Evolutionary conservation across 2,113 vertebrate species (phyloP).

Genomic region (Mormoops blainvillei): DNA sequence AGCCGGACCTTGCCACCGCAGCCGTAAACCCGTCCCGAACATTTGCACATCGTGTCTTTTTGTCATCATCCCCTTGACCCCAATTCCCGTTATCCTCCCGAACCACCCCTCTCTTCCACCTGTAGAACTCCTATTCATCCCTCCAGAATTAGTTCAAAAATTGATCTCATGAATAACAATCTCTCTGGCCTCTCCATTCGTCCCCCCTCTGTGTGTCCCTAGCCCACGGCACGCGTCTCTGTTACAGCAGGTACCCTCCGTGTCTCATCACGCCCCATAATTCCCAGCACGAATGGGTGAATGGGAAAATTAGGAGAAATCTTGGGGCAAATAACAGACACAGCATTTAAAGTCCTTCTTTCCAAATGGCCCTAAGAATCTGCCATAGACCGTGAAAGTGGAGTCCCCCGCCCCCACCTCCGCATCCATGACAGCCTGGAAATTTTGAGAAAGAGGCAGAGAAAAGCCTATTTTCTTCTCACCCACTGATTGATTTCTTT

Average conservation of each 20-base stretch:
- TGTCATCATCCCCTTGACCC: neutral
- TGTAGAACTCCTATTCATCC: neutral
- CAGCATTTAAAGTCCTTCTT: neutral
- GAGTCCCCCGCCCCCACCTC: neutral
- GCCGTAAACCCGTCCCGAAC: neutral
- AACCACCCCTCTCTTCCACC: neutral
- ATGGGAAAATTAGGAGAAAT: neutral
- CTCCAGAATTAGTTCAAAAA: neutral
- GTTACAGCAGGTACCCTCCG: fast-evolving
- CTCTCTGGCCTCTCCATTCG: neutral
- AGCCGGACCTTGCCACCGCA: no score
- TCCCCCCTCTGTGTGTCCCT: neutral
- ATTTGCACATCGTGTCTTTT: fast-evolving
- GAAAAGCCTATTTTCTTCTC: neutral
- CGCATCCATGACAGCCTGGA: neutral
- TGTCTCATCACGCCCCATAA: neutral
- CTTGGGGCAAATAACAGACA: neutral
- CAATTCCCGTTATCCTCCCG: neutral
- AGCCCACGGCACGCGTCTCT: neutral
- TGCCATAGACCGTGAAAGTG: neutral
- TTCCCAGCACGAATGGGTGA: neutral
- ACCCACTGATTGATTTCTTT: neutral
- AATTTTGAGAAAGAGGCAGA: neutral
- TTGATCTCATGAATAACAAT: neutral
- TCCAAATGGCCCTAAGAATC: neutral